Conservation (phyloP, 2,113 vertebrate genomes). For the Chaenogobius annularis region DNA sequence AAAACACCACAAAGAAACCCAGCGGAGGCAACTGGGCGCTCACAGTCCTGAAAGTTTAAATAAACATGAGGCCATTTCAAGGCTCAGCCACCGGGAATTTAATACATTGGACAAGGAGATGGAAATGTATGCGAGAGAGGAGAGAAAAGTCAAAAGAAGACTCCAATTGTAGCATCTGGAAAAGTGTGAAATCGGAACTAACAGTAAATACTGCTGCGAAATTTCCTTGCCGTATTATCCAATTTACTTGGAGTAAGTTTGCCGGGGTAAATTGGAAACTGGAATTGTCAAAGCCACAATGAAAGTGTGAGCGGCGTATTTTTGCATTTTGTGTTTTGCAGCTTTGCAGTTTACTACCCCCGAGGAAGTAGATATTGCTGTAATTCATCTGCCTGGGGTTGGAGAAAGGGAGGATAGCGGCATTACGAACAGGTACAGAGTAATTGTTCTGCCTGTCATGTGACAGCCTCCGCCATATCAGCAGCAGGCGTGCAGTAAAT, state of each 20-base stretch:
- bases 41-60: slow-evolving; percentile 56
- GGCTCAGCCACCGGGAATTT: slow-evolving; percentile 39
- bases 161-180: slow-evolving; percentile 27
- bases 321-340: slow-evolving; percentile 23
- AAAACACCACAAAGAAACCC: slow-evolving; percentile 39
- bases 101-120: slow-evolving; percentile 35
- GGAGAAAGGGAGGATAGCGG: slow-evolving; percentile 3
- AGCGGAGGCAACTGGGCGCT: slow-evolving; percentile 53
- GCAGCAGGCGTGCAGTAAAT: slow-evolving; percentile 34
- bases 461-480: slow-evolving; percentile 47
- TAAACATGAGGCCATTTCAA: slow-evolving; percentile 71
- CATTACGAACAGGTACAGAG: slow-evolving; percentile 24
- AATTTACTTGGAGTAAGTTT: slow-evolving; percentile 40
- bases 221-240: slow-evolving; percentile 29
- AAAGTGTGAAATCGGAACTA: slow-evolving; percentile 29
- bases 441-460: slow-evolving; percentile 54
- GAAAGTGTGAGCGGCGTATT: slow-evolving; percentile 29
- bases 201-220: slow-evolving; percentile 28
- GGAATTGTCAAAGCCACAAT: slow-evolving; percentile 33
- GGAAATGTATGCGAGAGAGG: slow-evolving; percentile 1
- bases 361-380: slow-evolving; percentile 29
- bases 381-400: slow-evolving; percentile 17
- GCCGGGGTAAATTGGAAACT: slow-evolving; percentile 33
- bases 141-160: slow-evolving; percentile 9
- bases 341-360: slow-evolving; percentile 21